Percentiles rank a stretch among this genome's conserved stretches.
Conservation (phyloP, 1,140 invertebrate species). For the Hyles euphorbiae region DNA sequence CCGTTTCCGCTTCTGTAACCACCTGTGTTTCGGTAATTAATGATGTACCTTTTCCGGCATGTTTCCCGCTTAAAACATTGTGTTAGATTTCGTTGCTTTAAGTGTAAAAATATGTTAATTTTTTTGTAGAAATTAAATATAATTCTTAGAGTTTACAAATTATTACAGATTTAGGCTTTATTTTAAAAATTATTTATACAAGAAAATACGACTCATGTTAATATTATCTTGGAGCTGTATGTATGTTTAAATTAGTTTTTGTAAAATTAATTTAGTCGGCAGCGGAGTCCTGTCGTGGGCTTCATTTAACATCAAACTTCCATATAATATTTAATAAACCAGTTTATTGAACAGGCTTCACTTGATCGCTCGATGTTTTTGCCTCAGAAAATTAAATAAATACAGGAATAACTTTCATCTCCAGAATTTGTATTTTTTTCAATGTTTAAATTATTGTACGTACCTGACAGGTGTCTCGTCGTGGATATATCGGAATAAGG, state of each 20-base stretch:
- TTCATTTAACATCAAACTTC: slow-evolving; percentile 24
- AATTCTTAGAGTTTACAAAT: too few species aligned
- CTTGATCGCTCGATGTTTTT: slow-evolving; percentile 16
- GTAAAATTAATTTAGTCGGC: too few species aligned
- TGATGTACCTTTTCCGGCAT: neutral
- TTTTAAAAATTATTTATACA: too few species aligned
- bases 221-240: too few species aligned
- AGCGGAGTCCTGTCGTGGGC: slow-evolving; percentile 1
- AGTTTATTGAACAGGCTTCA: slow-evolving; percentile 51
- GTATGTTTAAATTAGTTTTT: too few species aligned
- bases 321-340: slow-evolving; percentile 64
- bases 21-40: too few species aligned
- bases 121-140: too few species aligned
- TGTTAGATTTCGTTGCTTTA: neutral
- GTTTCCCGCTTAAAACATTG: neutral
- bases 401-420: slow-evolving; percentile 8
- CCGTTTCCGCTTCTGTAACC: neutral
- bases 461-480: slow-evolving; percentile 31
- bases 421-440: neutral
- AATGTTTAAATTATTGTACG: slow-evolving; percentile 14
- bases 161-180: too few species aligned
- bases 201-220: too few species aligned
- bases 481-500: slow-evolving; percentile 18
- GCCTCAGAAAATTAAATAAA: slow-evolving; percentile 17
- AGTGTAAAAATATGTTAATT: too few species aligned